Evolutionary conservation across 2,113 vertebrate genomes (phyloP), one percentile per base, ranked within the genome.

Genomic region (Tursiops truncatus): DNA sequence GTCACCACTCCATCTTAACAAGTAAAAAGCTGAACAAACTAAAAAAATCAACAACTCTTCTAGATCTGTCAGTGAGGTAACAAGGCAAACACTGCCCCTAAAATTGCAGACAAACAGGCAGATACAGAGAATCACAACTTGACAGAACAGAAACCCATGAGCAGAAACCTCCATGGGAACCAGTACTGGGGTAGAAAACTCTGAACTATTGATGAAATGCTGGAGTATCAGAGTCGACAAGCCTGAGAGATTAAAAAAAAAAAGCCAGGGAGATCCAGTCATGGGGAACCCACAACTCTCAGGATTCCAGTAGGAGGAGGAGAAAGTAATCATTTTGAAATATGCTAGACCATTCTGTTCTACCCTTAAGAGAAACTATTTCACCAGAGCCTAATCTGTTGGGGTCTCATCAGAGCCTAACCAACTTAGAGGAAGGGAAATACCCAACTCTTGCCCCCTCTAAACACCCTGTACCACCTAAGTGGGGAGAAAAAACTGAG

Each of bases 21-120:
- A 76, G 70, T 93, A 85, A 87, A 93, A 70, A 87, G 36, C 83
- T 68, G 62, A 79, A 73, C 7, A 60, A 79, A 94, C 38, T 79
- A 38, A 63, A 88, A 88, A 89, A 81, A 38, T 71, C 10, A 71
- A 38, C 8, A 88, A 47, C 20, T 82, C 56, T 94, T 82, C 56
- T 89, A 63, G n/a, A 73, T 81, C 58, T 81, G 9, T 71, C 76
- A 81, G 74, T 70, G 41, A 88, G 20, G 38, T 94, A n/a, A 62
- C 41, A 71, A 47, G 74, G 84, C 25, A 62, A 81, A 81, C 63
- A 81, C 41, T 71, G 38, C 6, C 17, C 17, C 53, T 17, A 9
- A 93, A 88, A 36, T 4, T 80, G 26, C 38, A 41, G 41, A 71
- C 17, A 94, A 67, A 26, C 33, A 68, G 84, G 63, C 38, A 88